These are phyloP conservation scores for Calidris pygmaea DNA, from an alignment of 2,113 vertebrate genomes.

Conservation along the genomic window DNA sequence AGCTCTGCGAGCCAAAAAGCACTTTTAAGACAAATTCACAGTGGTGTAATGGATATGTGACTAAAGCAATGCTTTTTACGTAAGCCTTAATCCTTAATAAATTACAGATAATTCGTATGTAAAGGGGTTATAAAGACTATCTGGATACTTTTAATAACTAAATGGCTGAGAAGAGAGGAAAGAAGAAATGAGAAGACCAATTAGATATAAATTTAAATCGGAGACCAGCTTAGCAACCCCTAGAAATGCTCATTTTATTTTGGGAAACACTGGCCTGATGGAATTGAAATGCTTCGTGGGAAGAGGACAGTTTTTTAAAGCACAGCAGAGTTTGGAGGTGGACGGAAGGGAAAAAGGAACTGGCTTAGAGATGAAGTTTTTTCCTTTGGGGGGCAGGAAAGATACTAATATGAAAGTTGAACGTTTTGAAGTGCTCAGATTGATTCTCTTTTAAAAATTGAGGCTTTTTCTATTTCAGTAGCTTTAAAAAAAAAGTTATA, in stretches of 20 bases:
- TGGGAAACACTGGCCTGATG: background rate
- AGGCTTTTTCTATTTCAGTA: background rate
- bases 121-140: background rate
- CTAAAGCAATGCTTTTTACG: background rate
- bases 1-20: constrained; percentile 4
- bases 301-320: constrained; percentile 20
- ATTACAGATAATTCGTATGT: constrained; percentile 17
- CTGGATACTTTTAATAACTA: background rate
- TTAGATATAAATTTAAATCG: background rate
- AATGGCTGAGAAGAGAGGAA: background rate
- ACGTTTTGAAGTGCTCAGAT: background rate
- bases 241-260: constrained; percentile 12
- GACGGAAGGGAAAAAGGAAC: background rate
- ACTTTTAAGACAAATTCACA: background rate
- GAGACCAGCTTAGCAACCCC: background rate
- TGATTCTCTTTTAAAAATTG: background rate
- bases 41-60: background rate
- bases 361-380: background rate
- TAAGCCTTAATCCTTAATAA: constrained; percentile 26
- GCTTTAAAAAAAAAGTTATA: background rate
- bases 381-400: background rate
- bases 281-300: background rate
- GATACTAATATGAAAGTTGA: background rate
- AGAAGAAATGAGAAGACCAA: background rate
- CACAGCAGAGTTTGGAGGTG: background rate